phyloP scores from a whole-genome alignment of 2,113 vertebrate species.

The Cynocephalus volans region DNA sequence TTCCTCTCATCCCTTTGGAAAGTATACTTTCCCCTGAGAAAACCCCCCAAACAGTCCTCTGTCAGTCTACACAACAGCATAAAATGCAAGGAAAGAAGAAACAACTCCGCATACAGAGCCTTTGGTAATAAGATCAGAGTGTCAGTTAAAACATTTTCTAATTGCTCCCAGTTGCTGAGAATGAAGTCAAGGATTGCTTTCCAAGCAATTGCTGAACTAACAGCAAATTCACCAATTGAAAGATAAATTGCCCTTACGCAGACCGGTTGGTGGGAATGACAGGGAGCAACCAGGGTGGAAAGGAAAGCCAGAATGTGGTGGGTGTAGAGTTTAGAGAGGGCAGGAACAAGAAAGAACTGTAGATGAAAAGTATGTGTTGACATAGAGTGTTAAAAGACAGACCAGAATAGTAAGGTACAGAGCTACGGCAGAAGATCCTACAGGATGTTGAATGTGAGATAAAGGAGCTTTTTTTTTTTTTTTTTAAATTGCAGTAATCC shows the following conservation, averaged over 20 bases:
- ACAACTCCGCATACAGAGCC: not conserved
- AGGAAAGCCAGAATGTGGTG: not conserved
- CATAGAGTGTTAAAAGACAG: not conserved
- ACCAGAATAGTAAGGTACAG: not conserved
- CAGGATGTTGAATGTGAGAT: not conserved
- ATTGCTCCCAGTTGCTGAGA: not conserved
- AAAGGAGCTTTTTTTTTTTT: not conserved
- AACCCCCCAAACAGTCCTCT: not conserved
- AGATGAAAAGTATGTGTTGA: too few species aligned
- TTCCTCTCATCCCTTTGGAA: not conserved
- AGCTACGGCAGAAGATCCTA: not conserved
- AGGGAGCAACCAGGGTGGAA: not conserved
- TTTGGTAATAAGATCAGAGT: not conserved
- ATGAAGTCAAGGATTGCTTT: not conserved
- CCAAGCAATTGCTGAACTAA: not conserved
- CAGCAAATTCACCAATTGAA: not conserved
- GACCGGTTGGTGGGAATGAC: not conserved
- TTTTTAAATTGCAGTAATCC: not conserved
- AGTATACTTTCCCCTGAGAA: not conserved
- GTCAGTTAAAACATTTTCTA: not conserved
- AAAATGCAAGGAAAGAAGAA: not conserved
- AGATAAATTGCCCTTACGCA: not conserved
- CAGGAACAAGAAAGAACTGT: not conserved
- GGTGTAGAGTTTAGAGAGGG: not conserved
- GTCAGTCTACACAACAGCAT: not conserved